Evolutionary conservation across 2,888 invertebrate species (phyloP), one percentile per base, ranked within the genome.

Genomic region (Trachelus tabidus): DNA sequence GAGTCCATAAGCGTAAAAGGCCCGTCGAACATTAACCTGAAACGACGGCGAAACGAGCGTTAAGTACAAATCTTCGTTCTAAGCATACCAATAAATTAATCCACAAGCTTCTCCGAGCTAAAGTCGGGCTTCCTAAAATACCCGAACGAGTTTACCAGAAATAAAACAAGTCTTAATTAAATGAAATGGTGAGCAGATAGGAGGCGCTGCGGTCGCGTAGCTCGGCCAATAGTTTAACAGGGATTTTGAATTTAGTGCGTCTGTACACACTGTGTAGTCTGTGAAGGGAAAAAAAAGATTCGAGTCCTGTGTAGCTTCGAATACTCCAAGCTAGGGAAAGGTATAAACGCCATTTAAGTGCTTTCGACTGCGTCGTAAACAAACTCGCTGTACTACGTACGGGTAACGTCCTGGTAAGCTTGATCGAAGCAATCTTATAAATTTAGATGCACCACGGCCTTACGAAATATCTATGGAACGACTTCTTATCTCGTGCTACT

Each of bases 161-260:
- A 87, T 87, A 88, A 88, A 89, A 85, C 86, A 84, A 89, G 86
- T 86, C 87, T 86, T 88, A 88, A 89, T 88, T 89, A 89, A 89
- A 86, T 82, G 85, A 87, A 88, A 87, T 81, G 86, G 80, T 84
- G 79, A 81, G 81, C 81, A 31, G 71, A 34, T 33, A 31, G 71
- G 77, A 75, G 81, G 80, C 76, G 80, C 76, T 78, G 74, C 78
- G 75, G 74, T 75, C 75, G n/a, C 73, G 34, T 56, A 76, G 75
- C 35, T 37, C 56, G 85, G 81, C 79, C 83, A 79, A 82, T 83
- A 82, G 81, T 81, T 81, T 80, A 73, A 73, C 74, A 33, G 73
- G 68, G 79, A 85, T 84, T 82, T 82, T 78, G 80, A 83, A 84
- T 86, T 86, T 83, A 85, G 83, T 81, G 77, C 80, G 78, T 82